Evolutionary conservation across 2,797 vertebrate species (phyloP), one percentile per base, ranked within the genome.

Genomic region (Ceryle rudis): DNA sequence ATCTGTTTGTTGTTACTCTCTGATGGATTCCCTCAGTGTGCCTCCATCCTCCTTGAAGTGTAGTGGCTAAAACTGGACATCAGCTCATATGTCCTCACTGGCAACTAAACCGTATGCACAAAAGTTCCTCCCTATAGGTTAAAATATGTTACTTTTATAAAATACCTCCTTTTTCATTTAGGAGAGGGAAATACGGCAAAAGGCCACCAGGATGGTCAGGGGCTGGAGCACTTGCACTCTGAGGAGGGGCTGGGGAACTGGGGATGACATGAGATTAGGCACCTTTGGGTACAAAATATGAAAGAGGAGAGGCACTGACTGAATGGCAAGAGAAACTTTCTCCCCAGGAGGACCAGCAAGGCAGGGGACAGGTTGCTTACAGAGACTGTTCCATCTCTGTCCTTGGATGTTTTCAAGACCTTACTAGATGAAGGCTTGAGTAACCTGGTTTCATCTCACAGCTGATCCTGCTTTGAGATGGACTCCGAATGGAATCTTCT

Each of bases 61-160:
- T 66, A 35, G 46, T 18, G 21, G 18, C 75, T 80, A 60, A 77
- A 67, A 55, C n/a, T 65, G 41, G 31, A 69, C 0, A 0, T 10
- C 1, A 1, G 7, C 28, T 15, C 28, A 10, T 29, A 5, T 28
- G 33, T 54, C 29, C 10, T 93, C 5, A 0, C 20, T 46, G 14
- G 35, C 69, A 25, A 35, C 26, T 77, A 33, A n/a, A 20, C 18
- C 2, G 0, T 62, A 21, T 25, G 7, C 62, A 47, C 21, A 57
- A 5, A 85, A 71, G 29, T 82, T 81, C 49, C 9, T 79, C 78
- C 23, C 21, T 10, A 8, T 29, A 8, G 26, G 17, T 80, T 65
- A 60, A 10, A 44, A 33, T 35, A 55, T 29, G 18, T 42, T 81
- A 8, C 51, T 80, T 66, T 19, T 69, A 39, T 51, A 79, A 31